These are phyloP conservation scores for Ophioderma brevispina DNA, from an alignment of 35 echinoderm and acorn worm genomes.

Conservation along the genomic window DNA sequence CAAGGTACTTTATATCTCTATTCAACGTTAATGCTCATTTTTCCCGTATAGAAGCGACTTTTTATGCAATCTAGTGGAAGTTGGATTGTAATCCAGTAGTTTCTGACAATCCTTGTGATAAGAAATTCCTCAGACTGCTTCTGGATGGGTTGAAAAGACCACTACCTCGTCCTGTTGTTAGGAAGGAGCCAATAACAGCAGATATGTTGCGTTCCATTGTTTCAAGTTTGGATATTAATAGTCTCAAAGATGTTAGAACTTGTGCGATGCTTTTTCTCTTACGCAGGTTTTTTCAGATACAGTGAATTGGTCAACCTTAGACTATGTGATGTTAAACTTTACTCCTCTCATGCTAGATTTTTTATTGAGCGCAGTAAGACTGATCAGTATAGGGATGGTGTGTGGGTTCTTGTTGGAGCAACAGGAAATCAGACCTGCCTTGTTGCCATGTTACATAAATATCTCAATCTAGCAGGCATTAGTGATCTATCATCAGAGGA, in stretches of 20 bases:
- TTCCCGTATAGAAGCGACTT: background rate
- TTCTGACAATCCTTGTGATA: background rate
- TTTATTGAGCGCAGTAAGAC: slow-evolving; percentile 28
- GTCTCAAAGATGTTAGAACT: background rate
- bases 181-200: slow-evolving; percentile 21
- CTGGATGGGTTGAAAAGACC: slow-evolving; percentile 10
- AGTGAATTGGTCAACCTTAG: slow-evolving; percentile 1
- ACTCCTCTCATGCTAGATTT: background rate
- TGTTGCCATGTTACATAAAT: slow-evolving; percentile 8
- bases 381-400: slow-evolving; percentile 24
- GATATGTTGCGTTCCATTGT: background rate
- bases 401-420: slow-evolving; percentile 15
- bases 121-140: background rate
- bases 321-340: background rate
- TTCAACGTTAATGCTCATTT: background rate
- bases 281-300: slow-evolving; percentile 15
- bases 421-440: background rate
- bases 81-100: background rate
- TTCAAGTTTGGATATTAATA: background rate
- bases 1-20: background rate
- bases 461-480: background rate
- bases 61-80: background rate
- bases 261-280: slow-evolving; percentile 12
- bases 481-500: background rate
- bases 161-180: background rate